Evolutionary conservation across 2,797 vertebrate genomes (phyloP), one percentile per base, ranked within the genome.

Genomic region (Ctenopoma kingsleyae): DNA sequence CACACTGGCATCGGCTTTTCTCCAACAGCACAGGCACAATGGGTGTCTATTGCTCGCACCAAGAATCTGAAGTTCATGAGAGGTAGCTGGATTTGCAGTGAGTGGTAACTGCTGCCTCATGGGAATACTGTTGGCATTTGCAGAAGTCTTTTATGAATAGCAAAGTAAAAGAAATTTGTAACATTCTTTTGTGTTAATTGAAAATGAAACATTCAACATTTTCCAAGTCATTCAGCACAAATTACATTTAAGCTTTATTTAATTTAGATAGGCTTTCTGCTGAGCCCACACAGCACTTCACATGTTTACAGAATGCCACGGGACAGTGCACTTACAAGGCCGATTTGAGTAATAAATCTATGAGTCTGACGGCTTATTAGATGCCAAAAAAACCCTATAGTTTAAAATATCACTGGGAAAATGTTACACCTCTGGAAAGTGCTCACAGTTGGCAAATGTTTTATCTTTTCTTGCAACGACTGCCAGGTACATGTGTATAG

Each of bases 161-260:
- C 55, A 48, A 11, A 54, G 43, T 1, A 23, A 13, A 54, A 38
- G 0, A 23, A 20, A 41, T 61, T n/a, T 69, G 30, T 52, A 48
- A 52, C 32, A 63, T 58, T 7, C 27, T 55, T 40, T 54, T 62
- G 10, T 57, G 46, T 54, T 47, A 38, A 41, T 41, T 74, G 0
- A 67, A 48, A 53, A 68, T 1, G 4, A 81, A 56, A 41, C 23
- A n/a, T 19, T 35, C n/a, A 30, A 8, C 19, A 50, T 61, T 27
- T 74, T 50, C 66, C 19, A 49, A 41, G 30, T 65, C 12, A 57
- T 70, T 70, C 3, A 55, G 40, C 17, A 49, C 10, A 72, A 66
- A 77, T 71, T 27, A 67, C 5, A 56, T 68, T 67, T 49, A 40
- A 65, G 27, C n/a, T 57, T 71, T 11, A 71, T 65, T 44, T 71